Conservation (phyloP, 2,113 vertebrate species). For the Albula goreensis region DNA sequence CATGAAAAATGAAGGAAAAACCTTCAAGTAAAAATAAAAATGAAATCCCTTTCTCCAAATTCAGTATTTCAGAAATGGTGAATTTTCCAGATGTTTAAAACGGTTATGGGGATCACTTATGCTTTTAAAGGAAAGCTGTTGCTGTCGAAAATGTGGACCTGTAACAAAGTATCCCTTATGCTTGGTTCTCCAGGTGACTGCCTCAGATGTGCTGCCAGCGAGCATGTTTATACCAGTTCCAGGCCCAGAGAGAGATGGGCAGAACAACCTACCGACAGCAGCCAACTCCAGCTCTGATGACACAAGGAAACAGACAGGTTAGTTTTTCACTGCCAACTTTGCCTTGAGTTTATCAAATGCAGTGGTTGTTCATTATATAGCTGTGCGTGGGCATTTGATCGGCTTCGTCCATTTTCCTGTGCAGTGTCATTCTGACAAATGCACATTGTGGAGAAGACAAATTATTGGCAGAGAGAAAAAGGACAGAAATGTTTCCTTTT, state of each 20-base stretch:
- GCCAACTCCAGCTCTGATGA: conserved; percentile 75
- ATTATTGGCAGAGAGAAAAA: background rate
- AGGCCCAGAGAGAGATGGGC: conserved; percentile 79
- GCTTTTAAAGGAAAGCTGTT: background rate
- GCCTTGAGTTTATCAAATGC: background rate
- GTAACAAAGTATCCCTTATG: conserved; percentile 31
- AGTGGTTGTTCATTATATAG: background rate
- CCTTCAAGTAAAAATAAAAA: too few relatives aligned
- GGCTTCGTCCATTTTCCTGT: background rate
- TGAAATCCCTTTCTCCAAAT: too few relatives aligned
- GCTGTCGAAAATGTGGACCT: background rate
- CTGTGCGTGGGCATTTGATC: background rate
- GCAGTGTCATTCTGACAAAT: background rate
- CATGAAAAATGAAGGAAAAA: too few relatives aligned
- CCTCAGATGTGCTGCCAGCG: conserved; percentile 91
- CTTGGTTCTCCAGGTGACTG: conserved; percentile 81
- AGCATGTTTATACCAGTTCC: conserved; percentile 92
- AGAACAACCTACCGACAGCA: conserved; percentile 56
- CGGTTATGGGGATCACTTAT: too few relatives aligned
- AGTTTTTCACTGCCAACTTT: conserved; percentile 52
- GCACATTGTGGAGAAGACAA: background rate
- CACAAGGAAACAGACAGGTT: conserved; percentile 83
- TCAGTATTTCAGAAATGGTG: too few relatives aligned
- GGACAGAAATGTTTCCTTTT: background rate
- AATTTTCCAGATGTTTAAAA: too few relatives aligned